Evolutionary conservation across 1,140 invertebrate species (phyloP), one percentile per base, ranked within the genome.

Genomic region (Nasonia vitripennis): DNA sequence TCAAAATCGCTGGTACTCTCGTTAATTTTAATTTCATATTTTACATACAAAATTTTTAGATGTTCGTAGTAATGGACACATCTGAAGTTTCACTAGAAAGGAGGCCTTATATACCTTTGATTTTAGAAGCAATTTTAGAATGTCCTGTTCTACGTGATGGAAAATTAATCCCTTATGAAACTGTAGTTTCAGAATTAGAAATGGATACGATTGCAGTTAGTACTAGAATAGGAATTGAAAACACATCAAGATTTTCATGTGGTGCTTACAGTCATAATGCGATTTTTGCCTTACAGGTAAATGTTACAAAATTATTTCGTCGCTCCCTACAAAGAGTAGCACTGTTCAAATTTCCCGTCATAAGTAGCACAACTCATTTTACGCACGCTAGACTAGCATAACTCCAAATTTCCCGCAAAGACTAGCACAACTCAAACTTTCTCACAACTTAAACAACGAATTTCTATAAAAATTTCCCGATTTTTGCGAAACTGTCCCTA

Each of bases 131-230:
- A 2, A 89, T 98, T 37, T 94, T 95, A 74, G 97, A 96, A 91
- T 95, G 94, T 68, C 95, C 96, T 12, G 92, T 96, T 31, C 88
- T 92, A 78, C 92, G 95, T 84, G 94, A 95, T 89, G 93, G 92
- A 70, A 91, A 93, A 89, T 85, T 96, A 6, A 93, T 96, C 6
- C 94, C 95, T 0, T 95, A 97, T 91, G 96, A 97, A 89, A 94
- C 96, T 12, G 94, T 98, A 37, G 95, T 98, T n/a, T 94, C 95
- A 2, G 94, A 96, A 90, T 94, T 97, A 6, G 96, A 97, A 89
- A 93, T 94, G 80, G 96, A 98, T 88, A 97, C 96, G 0, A 94
- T 97, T 27, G 91, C 91, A 31, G 94, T 93, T 88, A 90, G 89
- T n/a, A 93, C 94, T 48, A 90, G 93, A n/a, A 90, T 97, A 7